phyloP scores from a whole-genome alignment of 2,888 invertebrate species.

The Agrenia bidenticulata region DNA sequence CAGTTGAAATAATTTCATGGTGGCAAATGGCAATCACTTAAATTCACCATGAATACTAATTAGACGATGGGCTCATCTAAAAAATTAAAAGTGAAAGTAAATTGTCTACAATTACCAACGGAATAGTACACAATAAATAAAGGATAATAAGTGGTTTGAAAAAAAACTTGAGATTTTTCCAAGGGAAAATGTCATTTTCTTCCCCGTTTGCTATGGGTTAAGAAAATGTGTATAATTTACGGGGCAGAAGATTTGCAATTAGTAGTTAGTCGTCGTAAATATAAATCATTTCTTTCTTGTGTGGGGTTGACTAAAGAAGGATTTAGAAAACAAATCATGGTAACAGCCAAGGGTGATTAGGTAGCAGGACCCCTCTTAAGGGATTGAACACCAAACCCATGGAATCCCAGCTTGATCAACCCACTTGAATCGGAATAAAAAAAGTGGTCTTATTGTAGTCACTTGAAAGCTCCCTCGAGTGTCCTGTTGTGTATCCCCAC shows the following conservation, averaged over 20 bases:
- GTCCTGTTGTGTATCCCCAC: conserved; percentile 9
- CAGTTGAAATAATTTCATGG: no score
- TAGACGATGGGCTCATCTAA: neutral
- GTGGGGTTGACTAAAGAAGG: neutral
- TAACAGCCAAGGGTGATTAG: neutral
- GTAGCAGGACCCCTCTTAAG: neutral
- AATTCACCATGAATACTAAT: conserved; percentile 17
- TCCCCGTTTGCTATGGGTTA: neutral
- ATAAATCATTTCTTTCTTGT: conserved; percentile 1
- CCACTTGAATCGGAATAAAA: conserved; percentile 10
- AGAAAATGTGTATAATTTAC: conserved; percentile 10
- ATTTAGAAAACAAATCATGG: conserved; percentile 6
- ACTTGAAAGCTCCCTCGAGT: conserved; percentile 5
- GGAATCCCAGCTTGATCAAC: conserved; percentile 18
- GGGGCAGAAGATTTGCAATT: conserved; percentile 11
- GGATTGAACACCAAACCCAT: neutral
- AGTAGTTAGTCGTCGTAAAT: conserved; percentile 15
- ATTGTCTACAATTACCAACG: neutral
- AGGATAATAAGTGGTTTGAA: neutral
- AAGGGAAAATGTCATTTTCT: no score
- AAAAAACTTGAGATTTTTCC: neutral
- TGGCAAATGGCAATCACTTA: conserved; percentile 11
- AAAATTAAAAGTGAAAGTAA: conserved; percentile 1
- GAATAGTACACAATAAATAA: neutral
- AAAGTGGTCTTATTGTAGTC: conserved; percentile 14